Evolutionary conservation across 2,888 invertebrate species (phyloP), one percentile per base, ranked within the genome.

Genomic region (Drosophila planitibia): DNA sequence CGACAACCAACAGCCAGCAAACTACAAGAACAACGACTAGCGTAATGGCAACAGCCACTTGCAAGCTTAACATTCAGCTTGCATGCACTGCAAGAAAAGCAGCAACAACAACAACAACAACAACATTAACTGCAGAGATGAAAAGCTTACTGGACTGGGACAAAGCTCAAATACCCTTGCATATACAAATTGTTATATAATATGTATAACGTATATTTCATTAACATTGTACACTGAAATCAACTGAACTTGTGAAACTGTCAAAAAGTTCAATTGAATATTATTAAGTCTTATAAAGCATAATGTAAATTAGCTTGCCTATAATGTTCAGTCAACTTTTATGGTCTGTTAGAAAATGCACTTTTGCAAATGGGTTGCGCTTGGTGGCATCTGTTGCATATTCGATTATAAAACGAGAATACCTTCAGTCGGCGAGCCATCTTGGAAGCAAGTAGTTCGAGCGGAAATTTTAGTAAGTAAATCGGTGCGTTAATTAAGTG

Each of bases 41-140:
- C 52, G 72, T 72, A 79, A 79, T 72, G 68, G 81, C 72, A 81
- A 65, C 68, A 81, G 76, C 76, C 67, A 79, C 78, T 79, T 80
- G 76, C 72, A 68, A 81, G 81, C 60, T 63, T 47, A 4, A 47
- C 25, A 9, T 47, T 51, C 44, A 60, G 74, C 62, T 74, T 77
- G 69, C 69, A 39, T 81, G 69, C 81, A 79, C 74, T 77, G 81
- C 41, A 58, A 74, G 67, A 81, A 79, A 81, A 51, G 41, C 51
- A 41, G n/a, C 52, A 54, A 60, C 35, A 41, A 25, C n/a, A 37
- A 39, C 39, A 39, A 25, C n/a, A 37, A 39, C 39, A 39, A 44
- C 44, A 39, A 55, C 35, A 52, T 25, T 25, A 39, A 32, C 37
- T 19, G 16, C 14, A 4, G 1, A 25, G 19, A 12, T 2, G 30